phyloP scores from a whole-genome alignment of 2,888 invertebrate species.

The Torymus tubicola region DNA sequence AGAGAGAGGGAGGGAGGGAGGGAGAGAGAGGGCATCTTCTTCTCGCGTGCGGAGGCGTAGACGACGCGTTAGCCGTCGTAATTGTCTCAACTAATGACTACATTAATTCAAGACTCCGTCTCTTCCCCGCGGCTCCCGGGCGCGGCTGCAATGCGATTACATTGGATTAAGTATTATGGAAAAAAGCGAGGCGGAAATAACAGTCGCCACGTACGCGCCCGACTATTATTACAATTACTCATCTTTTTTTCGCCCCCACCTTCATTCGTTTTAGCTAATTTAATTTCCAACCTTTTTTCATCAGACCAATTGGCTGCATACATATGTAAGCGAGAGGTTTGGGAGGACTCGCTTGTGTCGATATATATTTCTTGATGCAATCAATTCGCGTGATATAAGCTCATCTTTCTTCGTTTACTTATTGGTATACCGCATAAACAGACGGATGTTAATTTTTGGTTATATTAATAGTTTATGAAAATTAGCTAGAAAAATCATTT shows the following conservation, averaged over 20 bases:
- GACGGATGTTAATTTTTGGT: too few relatives aligned
- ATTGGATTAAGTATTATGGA: conserved; percentile 63
- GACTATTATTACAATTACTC: conserved; percentile 46
- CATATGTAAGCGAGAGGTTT: background rate
- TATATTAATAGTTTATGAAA: too few relatives aligned
- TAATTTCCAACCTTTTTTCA: conserved; percentile 11
- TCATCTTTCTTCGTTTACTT: too few relatives aligned
- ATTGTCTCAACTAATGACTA: conserved; percentile 73
- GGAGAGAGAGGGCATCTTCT: conserved; percentile 62
- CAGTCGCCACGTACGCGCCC: conserved; percentile 34
- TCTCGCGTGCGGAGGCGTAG: conserved; percentile 67
- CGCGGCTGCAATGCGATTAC: conserved; percentile 61
- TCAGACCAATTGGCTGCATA: too few relatives aligned
- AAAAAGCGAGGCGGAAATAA: conserved; percentile 57
- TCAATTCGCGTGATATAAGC: too few relatives aligned
- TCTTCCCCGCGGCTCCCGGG: background rate
- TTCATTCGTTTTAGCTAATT: conserved; percentile 21
- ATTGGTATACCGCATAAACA: too few relatives aligned
- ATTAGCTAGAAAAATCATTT: too few relatives aligned
- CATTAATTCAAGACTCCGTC: conserved; percentile 68
- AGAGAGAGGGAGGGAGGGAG: too few relatives aligned
- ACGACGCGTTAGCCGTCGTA: conserved; percentile 66
- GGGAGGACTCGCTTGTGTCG: background rate
- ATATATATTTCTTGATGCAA: too few relatives aligned
- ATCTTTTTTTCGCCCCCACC: conserved; percentile 10